Percentiles rank a stretch among this genome's conserved stretches.
Evolutionary conservation across 2,888 invertebrate genomes (phyloP).

Genomic region (Pollenia griseotomentosa): DNA sequence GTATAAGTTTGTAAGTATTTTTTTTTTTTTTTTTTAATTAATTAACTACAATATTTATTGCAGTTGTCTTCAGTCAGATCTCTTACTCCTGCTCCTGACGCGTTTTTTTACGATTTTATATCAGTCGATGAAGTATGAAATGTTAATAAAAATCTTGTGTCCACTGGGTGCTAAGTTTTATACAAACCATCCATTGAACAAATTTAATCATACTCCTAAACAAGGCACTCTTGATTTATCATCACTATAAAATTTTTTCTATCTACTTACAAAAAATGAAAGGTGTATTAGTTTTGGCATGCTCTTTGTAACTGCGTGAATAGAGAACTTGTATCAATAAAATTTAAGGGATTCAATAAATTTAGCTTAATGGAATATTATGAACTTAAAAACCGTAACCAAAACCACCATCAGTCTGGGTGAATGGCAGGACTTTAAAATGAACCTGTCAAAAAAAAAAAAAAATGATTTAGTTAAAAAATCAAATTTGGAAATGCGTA

Average conservation of each 20-base stretch:
- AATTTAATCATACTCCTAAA: slow-evolving; percentile 44
- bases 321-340: no score
- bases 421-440: no score
- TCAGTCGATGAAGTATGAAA: slow-evolving; percentile 47
- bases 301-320: no score
- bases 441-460: no score
- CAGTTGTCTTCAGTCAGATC: slow-evolving; percentile 34
- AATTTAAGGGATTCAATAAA: no score
- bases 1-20: slow-evolving; percentile 12
- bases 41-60: slow-evolving; percentile 74
- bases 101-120: neutral
- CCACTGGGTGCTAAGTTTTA: neutral
- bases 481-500: no score
- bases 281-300: no score
- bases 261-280: no score
- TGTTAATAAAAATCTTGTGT: slow-evolving; percentile 55
- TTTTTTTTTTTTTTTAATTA: slow-evolving; percentile 72
- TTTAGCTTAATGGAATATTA: no score
- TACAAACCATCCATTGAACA: slow-evolving; percentile 1
- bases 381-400: no score
- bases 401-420: no score
- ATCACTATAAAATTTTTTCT: neutral
- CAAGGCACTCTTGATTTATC: slow-evolving; percentile 66
- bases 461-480: no score
- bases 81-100: neutral